Evolutionary conservation across 1,140 invertebrate species (phyloP).

Genomic region (Platyura marginata): DNA sequence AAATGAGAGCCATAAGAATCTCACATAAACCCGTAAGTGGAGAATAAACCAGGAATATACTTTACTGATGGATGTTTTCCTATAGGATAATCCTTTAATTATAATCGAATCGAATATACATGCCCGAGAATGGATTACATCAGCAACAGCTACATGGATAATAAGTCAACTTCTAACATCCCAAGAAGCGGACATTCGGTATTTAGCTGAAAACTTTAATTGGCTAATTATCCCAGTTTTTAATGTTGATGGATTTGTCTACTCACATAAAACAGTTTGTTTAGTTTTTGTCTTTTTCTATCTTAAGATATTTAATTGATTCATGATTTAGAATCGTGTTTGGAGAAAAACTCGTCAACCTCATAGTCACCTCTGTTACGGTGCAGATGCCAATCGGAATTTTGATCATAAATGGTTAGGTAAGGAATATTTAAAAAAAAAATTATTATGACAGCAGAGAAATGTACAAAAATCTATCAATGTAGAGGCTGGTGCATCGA

Average conservation of each 20-base stretch:
- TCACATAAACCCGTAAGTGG: too few relatives aligned
- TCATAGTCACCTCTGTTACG: slow-evolving; percentile 24
- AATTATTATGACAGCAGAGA: neutral
- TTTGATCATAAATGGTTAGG: slow-evolving; percentile 45
- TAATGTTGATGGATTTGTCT: slow-evolving; percentile 54
- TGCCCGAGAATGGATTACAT: slow-evolving; percentile 44
- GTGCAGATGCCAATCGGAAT: slow-evolving; percentile 50
- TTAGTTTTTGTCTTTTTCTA: neutral
- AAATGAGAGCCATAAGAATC: slow-evolving; percentile 18
- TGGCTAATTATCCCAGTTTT: slow-evolving; percentile 52
- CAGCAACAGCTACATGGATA: slow-evolving; percentile 38
- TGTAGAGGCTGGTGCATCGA: slow-evolving; percentile 28
- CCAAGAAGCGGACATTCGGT: slow-evolving; percentile 19
- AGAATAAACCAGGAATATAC: too few relatives aligned
- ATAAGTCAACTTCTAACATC: slow-evolving; percentile 35
- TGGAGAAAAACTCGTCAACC: slow-evolving; percentile 45
- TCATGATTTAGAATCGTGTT: slow-evolving; percentile 23
- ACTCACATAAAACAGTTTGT: slow-evolving; percentile 25
- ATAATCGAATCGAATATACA: slow-evolving; percentile 34
- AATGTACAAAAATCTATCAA: neutral
- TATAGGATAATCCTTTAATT: slow-evolving; percentile 25
- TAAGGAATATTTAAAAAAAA: slow-evolving; percentile 10
- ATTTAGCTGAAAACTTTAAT: slow-evolving; percentile 36
- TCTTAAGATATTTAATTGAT: neutral
- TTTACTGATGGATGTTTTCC: too few relatives aligned